These are phyloP conservation scores for Gallirallus australis DNA, from an alignment of 2,797 vertebrate genomes.

Conservation along the genomic window DNA sequence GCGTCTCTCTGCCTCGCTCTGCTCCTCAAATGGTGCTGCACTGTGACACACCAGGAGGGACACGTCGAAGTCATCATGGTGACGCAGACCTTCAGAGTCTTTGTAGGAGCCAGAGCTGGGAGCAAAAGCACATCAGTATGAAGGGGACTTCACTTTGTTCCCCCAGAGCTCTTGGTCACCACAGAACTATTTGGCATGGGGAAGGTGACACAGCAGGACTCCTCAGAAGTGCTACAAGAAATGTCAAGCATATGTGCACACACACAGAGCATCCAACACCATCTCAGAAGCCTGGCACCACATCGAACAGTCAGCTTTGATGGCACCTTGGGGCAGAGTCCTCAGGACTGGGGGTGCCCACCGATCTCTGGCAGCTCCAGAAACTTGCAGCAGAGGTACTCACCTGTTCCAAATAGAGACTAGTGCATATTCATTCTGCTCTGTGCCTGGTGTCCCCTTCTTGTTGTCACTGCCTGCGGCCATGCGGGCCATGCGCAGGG, in stretches of 20 bases:
- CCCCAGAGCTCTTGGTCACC: neutral
- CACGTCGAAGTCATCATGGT: slow-evolving; percentile 97
- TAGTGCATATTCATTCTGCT: slow-evolving; percentile 93
- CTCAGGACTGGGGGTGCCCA: neutral
- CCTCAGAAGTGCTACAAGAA: neutral
- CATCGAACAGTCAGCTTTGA: neutral
- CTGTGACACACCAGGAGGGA: slow-evolving; percentile 95
- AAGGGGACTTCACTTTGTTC: neutral
- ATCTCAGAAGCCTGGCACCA: neutral
- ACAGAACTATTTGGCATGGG: neutral
- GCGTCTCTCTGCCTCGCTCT: slow-evolving; percentile 93
- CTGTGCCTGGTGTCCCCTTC: slow-evolving; percentile 83
- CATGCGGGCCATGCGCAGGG: slow-evolving; percentile 91
- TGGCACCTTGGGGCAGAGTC: neutral
- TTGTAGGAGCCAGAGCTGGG: slow-evolving; percentile 90
- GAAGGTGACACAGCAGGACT: neutral
- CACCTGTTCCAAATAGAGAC: slow-evolving; percentile 98
- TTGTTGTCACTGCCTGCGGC: slow-evolving; percentile 78
- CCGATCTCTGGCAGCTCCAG: neutral
- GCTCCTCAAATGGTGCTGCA: slow-evolving; percentile 93
- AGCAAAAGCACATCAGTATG: neutral
- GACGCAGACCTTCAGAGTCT: slow-evolving; percentile 92
- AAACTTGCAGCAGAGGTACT: neutral
- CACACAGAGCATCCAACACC: fast-evolving
- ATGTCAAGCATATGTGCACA: neutral